Conservation (phyloP, 2,888 invertebrate species). For the Orthosia gothica region DNA sequence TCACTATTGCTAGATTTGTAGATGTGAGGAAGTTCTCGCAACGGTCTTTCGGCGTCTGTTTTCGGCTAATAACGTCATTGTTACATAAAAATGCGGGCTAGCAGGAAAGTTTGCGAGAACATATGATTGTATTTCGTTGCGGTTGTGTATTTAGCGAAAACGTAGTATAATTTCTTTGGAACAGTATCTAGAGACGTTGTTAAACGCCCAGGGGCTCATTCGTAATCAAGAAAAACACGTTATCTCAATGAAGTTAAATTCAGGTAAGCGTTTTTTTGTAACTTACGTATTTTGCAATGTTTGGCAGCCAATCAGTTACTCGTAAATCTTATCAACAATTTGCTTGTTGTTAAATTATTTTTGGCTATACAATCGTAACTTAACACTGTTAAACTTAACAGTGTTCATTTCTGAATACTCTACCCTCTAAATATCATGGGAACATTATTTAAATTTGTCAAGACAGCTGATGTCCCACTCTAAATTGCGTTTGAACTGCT, state of each 20-base stretch:
- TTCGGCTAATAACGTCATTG: conserved; percentile 60
- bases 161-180: conserved; percentile 51
- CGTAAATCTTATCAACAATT: conserved; percentile 30
- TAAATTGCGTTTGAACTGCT: conserved; percentile 32
- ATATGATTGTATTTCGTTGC: conserved; percentile 61
- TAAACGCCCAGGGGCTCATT: conserved; percentile 38
- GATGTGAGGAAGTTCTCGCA: conserved; percentile 81
- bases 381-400: conserved; percentile 1
- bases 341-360: conserved; percentile 25
- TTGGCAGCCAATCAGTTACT: conserved; percentile 18
- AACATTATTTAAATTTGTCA: conserved; percentile 32
- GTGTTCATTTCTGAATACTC: conserved; percentile 1
- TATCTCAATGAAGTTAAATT: conserved; percentile 76
- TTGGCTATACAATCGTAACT: not conserved
- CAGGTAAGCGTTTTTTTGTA: conserved; percentile 71
- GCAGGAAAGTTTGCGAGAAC: conserved; percentile 67
- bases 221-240: conserved; percentile 68
- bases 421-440: conserved; percentile 31
- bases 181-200: conserved; percentile 48
- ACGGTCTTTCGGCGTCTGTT: conserved; percentile 74
- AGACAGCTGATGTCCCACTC: conserved; percentile 25
- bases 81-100: conserved; percentile 70
- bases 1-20: conserved; percentile 79
- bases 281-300: conserved; percentile 38
- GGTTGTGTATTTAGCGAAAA: conserved; percentile 44